Evolutionary conservation across 2,113 vertebrate genomes (phyloP).

Genomic region (Sterna hirundo): DNA sequence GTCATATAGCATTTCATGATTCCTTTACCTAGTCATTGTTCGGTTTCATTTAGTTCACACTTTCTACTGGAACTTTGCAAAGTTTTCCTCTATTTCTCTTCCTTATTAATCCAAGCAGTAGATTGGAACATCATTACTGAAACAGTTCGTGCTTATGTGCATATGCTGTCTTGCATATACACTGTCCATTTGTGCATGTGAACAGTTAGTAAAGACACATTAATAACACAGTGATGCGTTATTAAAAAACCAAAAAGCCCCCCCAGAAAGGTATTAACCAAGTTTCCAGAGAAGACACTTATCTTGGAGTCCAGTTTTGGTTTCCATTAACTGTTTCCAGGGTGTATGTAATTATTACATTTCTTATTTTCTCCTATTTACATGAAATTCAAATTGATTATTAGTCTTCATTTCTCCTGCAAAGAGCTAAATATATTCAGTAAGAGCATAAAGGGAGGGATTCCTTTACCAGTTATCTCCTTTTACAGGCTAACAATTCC

Average conservation of each 20-base stretch:
- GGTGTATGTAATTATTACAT: not conserved
- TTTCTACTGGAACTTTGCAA: not conserved
- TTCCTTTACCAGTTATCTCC: not conserved
- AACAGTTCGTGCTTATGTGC: not conserved
- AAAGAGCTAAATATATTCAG: not conserved
- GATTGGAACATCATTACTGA: not conserved
- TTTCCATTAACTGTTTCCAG: not conserved
- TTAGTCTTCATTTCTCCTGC: not conserved
- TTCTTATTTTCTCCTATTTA: not conserved
- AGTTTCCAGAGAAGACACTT: not conserved
- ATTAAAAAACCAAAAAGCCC: too few relatives aligned
- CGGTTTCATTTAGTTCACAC: not conserved
- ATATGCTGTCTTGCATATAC: not conserved
- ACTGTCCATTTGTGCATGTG: not conserved
- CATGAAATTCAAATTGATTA: not conserved
- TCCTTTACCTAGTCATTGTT: not conserved
- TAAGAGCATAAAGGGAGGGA: not conserved
- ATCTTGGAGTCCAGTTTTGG: not conserved
- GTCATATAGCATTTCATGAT: accelerated
- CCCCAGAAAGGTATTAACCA: not conserved
- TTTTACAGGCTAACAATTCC: not conserved
- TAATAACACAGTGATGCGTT: not conserved
- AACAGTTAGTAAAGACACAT: accelerated
- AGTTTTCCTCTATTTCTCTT: not conserved
- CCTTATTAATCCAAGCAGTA: not conserved